Base-by-base conservation (phyloP, 2,113 vertebrate genomes). In the Fulica atra region DNA sequence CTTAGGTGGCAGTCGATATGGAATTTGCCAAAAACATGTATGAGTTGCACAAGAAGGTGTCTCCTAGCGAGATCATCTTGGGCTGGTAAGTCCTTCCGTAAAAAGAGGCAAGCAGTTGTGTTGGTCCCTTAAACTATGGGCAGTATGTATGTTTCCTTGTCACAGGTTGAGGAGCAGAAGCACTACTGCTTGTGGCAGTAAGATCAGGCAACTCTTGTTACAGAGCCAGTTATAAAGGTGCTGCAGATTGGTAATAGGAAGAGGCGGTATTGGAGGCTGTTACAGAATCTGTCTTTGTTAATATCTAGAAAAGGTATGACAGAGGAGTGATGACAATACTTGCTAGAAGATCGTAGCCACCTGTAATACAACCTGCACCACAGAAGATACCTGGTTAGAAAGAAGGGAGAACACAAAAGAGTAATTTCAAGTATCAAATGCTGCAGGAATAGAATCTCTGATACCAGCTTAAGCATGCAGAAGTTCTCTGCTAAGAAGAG, bases 21-120 rank as follows among this genome's bases (percentile, higher is more conserved):
- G 99, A 99, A 91, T 99, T 99, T 70, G 99, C 99, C 33, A 99
- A 99, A 98, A 99, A 99, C 97, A 99, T 99, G 99, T 99, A 99
- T 28, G 99, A 99, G 92, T 94, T 99, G 36, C 99, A 99, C 96
- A 99, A 99, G 98, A 99, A 99, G 91, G 99, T 99, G 57, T 99
- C 99, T 15, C 99, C 99, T 48, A 99, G 98, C 38, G 99, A 99
- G 93, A 98, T 99, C 89, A 99, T 99, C 92, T 94, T 99, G 29
- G 99, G 99, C 94, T 99, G 99, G 99, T 99, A 93, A 97, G 98
- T 97, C 5, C 19, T 50, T n/a, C 9, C 10, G 10, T 38, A 44
- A 12, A 23, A 42, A 64, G 14, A 1, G 4, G 8, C 25, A 23
- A 5, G 33, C 33, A 16, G 35, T 31, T 26, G 12, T 7, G 16